These are phyloP conservation scores for Orthosia gracilis DNA, from an alignment of 2,888 invertebrate genomes.

Conservation along the genomic window DNA sequence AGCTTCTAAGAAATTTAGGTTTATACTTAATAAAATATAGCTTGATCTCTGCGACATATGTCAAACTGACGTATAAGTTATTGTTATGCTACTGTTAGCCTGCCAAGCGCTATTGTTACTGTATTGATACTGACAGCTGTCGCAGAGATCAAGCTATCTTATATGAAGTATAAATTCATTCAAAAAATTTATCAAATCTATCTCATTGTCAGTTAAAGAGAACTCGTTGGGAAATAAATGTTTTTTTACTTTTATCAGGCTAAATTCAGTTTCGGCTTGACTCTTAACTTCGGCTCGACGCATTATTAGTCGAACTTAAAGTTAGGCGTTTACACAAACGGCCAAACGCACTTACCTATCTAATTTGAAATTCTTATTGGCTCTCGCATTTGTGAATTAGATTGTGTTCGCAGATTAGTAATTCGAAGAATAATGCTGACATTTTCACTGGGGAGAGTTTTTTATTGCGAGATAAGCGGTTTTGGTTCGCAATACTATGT, in stretches of 20 bases:
- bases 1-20: slow-evolving; percentile 54
- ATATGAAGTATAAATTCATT: too few relatives aligned
- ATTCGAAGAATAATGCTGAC: slow-evolving; percentile 68
- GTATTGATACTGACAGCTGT: too few relatives aligned
- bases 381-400: slow-evolving; percentile 72
- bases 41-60: too few relatives aligned
- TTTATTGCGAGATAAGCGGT: slow-evolving; percentile 54
- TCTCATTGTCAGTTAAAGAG: slow-evolving; percentile 49
- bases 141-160: too few relatives aligned
- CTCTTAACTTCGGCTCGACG: slow-evolving; percentile 72
- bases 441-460: slow-evolving; percentile 38
- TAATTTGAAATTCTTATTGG: slow-evolving; percentile 78
- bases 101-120: too few relatives aligned
- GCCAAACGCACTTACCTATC: slow-evolving; percentile 56
- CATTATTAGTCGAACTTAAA: slow-evolving; percentile 73
- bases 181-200: too few relatives aligned
- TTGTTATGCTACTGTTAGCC: too few relatives aligned
- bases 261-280: slow-evolving; percentile 75
- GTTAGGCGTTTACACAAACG: slow-evolving; percentile 71
- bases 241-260: slow-evolving; percentile 72
- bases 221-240: slow-evolving; percentile 66
- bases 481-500: slow-evolving; percentile 37
- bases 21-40: too few relatives aligned
- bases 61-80: too few relatives aligned
- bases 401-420: slow-evolving; percentile 69